Base-by-base conservation (phyloP, 2,113 vertebrate genomes). In the Aptenodytes forsteri region DNA sequence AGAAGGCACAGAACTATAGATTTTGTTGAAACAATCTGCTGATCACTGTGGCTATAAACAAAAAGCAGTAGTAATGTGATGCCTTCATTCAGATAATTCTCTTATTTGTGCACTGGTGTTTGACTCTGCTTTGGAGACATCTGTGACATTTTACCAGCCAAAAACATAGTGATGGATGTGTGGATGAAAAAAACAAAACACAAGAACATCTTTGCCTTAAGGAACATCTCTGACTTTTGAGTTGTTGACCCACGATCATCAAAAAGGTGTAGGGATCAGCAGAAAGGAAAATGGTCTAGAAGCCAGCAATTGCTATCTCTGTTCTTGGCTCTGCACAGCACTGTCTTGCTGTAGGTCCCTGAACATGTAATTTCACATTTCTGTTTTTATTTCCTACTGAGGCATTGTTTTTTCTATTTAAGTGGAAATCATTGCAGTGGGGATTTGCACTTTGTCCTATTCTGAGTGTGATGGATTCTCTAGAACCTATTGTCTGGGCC, bases 381-480 rank as follows among this genome's bases (percentile, higher is more conserved):
- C 64, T 90, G 30, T 65, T 85, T 93, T 76, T 92, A 83, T 94
- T 86, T 94, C 46, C 38, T 88, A 62, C 32, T 21, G 54, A 83
- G 38, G 42, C 42, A 50, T 56, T 70, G 9, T 36, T 66, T 76
- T 82, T 88, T 59, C 67, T 83, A 9, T 69, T 92, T 82, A 95
- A 94, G 83, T 87, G 44, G 83, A 89, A 95, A 86, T 75, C 54
- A 21, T 52, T 92, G 64, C 59, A 93, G 64, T 32, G 70, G 71
- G 62, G 71, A 62, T 93, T 90, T 83, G 38, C 38, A 73, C 85
- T 94, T 92, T 70, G 52, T 91, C 83, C 76, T 83, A 0, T 40
- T 72, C 78, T 78, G 83, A 87, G 44, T 36, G 55, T 92, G 86
- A 94, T 93, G 86, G 64, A 92, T 96, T 90, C 72, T 89, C 79